Evolutionary conservation across 2,797 vertebrate species (phyloP), one percentile per base, ranked within the genome.

Genomic region (Propithecus perrieri): DNA sequence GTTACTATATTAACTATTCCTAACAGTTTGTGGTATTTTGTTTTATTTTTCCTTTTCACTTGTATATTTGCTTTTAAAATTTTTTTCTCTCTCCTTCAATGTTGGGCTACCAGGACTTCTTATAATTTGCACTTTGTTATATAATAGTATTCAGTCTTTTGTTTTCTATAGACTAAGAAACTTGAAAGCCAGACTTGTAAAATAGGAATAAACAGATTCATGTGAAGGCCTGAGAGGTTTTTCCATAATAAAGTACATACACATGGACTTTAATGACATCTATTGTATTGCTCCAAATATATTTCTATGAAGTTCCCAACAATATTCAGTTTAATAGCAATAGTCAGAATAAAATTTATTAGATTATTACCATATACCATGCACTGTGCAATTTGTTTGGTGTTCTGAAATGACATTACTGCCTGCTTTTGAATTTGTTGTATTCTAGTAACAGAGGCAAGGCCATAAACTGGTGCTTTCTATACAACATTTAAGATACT

Each of bases 181-280:
- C 22, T 78, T 81, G 7, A 95, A 93, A 95, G 48, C 38, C 46
- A 91, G 55, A 48, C n/a, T 86, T 83, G 17, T 89, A 85, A 89
- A 74, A 59, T 81, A 35, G 59, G 43, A 85, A 11, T 20, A 78
- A 59, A 78, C n/a, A 67, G 4, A 59, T 93, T 78, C 28, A 43
- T 48, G n/a, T 69, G 30, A 91, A 50, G 24, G 13, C 6, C 22
- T 81, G 57, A 53, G 28, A 83, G 15, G 24, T 33, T 78, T 86
- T 63, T 87, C 38, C 18, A 38, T 69, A 41, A 50, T 26, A 75
- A 85, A 85, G 43, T 38, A n/a, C 14, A 30, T 57, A 57, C 43
- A 24, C 1, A 15, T 57, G 22, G 8, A 63, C 33, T 93, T 85
- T 41, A 74, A 67, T 81, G 50, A 61, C 30, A 53, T 90, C 35